Percentiles rank a stretch among this genome's conserved stretches.
Evolutionary conservation across 2,113 vertebrate species (phyloP).

Genomic region (Chloroceryle aenea): DNA sequence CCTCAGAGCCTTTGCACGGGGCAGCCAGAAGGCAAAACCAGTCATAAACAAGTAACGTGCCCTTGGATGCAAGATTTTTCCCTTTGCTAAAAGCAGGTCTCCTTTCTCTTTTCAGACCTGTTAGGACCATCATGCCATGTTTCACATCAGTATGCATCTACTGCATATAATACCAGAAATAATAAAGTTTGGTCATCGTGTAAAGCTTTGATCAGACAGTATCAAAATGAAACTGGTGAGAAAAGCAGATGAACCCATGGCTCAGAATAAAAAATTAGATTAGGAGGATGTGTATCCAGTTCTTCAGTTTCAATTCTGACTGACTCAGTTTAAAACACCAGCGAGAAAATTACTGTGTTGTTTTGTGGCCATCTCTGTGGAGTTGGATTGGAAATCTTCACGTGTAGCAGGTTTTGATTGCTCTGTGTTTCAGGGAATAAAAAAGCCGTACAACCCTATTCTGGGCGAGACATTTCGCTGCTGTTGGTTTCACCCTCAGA

Average conservation of each 20-base stretch:
- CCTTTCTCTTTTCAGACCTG: not conserved
- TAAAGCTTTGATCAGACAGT: not conserved
- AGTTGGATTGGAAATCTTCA: not conserved
- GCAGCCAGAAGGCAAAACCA: not conserved
- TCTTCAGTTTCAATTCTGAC: not conserved
- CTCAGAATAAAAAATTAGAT: not conserved
- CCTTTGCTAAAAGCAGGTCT: not conserved
- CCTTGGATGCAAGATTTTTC: not conserved
- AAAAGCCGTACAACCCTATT: constrained; percentile 97
- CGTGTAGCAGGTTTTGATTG: not conserved
- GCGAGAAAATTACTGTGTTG: not conserved
- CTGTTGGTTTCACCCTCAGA: constrained; percentile 94
- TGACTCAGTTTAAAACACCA: not conserved
- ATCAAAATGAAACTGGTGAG: not conserved
- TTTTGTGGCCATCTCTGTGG: not conserved
- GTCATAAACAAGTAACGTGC: not conserved
- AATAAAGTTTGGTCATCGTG: not conserved
- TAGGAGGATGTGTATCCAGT: not conserved
- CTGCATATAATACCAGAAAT: not conserved
- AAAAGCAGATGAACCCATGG: not conserved
- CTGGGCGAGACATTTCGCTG: constrained; percentile 96
- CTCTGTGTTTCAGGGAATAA: constrained; percentile 85
- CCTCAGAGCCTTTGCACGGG: not conserved
- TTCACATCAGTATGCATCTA: not conserved
- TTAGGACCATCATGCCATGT: not conserved